Evolutionary conservation across 2,113 vertebrate species (phyloP).

Genomic region (Ailurus styani): DNA sequence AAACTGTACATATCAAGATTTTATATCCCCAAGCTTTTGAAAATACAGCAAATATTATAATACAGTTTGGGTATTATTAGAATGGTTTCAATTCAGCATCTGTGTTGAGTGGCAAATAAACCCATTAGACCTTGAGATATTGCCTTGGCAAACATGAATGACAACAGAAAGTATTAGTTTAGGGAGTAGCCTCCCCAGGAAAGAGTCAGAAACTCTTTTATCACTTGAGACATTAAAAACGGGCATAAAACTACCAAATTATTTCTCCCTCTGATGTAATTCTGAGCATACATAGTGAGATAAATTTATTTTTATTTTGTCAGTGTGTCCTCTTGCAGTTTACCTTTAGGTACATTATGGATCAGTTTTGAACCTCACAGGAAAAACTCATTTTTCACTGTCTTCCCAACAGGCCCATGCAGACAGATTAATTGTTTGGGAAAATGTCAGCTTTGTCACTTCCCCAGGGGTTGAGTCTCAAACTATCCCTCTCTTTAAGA

Average conservation of each 20-base stretch:
- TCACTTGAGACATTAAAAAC: constrained; percentile 30
- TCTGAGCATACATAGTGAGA: neutral
- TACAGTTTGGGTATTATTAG: constrained; percentile 37
- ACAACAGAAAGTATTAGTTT: constrained; percentile 52
- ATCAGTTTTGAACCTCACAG: neutral
- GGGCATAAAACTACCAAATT: constrained; percentile 42
- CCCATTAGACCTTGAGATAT: constrained; percentile 40
- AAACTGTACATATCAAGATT: constrained; percentile 24
- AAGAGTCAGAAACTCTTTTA: constrained; percentile 37
- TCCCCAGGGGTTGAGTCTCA: neutral
- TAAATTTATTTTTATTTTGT: constrained; percentile 25
- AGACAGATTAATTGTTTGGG: neutral
- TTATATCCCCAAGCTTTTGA: constrained; percentile 44
- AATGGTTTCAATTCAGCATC: constrained; percentile 41
- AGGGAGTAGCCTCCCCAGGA: constrained; percentile 15
- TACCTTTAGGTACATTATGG: neutral
- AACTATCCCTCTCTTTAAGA: neutral
- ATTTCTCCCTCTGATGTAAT: constrained; percentile 18
- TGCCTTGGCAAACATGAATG: constrained; percentile 44
- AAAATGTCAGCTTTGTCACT: neutral
- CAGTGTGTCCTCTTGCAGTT: neutral
- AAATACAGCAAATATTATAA: constrained; percentile 50
- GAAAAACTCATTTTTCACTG: neutral
- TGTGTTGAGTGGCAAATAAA: constrained; percentile 48
- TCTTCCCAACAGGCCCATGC: neutral